phyloP scores from a whole-genome alignment of 2,113 vertebrate species.

The Epinephelus fuscoguttatus region DNA sequence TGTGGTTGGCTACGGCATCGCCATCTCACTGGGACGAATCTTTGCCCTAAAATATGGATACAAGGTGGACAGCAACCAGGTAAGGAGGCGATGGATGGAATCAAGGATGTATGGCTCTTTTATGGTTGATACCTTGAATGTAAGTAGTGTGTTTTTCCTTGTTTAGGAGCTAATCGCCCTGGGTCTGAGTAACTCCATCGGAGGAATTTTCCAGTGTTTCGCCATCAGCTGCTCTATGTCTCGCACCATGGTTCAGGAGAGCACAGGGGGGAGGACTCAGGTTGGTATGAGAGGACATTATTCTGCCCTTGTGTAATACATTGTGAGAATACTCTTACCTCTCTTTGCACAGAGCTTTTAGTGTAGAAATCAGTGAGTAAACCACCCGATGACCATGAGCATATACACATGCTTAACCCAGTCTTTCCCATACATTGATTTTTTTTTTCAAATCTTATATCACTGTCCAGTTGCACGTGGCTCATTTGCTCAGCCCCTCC shows the following conservation, averaged over 20 bases:
- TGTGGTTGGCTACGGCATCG: slow-evolving; percentile 94
- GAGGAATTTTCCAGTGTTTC: slow-evolving; percentile 93
- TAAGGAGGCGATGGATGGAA: slow-evolving; percentile 53
- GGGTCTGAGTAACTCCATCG: slow-evolving; percentile 91
- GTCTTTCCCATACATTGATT: too few species aligned
- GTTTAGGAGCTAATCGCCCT: slow-evolving; percentile 92
- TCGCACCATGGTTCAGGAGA: slow-evolving; percentile 92
- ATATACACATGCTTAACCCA: too few species aligned
- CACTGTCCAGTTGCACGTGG: too few species aligned
- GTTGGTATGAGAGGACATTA: slow-evolving; percentile 71
- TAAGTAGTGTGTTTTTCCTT: slow-evolving; percentile 1
- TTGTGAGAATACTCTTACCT: not conserved
- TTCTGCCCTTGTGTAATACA: not conserved
- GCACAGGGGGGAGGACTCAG: slow-evolving; percentile 93
- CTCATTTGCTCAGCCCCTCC: too few species aligned
- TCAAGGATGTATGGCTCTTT: not conserved
- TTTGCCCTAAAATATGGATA: slow-evolving; percentile 96
- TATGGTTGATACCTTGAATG: not conserved
- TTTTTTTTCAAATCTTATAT: too few species aligned
- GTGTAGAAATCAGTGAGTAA: too few species aligned
- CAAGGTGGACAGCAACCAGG: slow-evolving; percentile 97
- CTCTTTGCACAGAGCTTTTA: not conserved
- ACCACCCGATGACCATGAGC: too few species aligned
- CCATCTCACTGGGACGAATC: slow-evolving; percentile 95
- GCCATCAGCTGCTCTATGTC: slow-evolving; percentile 97